Evolutionary conservation across 2,113 vertebrate species (phyloP).

Genomic region (Raja brachyura): DNA sequence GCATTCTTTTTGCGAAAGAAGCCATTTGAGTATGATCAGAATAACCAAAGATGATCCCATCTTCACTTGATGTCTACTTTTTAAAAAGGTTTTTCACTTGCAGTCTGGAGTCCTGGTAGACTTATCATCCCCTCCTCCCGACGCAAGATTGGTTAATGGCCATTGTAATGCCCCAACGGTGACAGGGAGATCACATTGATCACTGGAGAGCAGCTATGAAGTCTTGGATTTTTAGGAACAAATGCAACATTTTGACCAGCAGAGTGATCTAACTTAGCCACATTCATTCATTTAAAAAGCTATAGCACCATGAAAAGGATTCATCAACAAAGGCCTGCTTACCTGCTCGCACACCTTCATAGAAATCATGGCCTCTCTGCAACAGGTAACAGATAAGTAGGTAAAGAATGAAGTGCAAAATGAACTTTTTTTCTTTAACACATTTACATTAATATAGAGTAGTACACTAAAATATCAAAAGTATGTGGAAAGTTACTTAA

Average conservation of each 20-base stretch:
- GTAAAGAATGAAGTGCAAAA: conserved; percentile 36
- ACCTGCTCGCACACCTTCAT: conserved; percentile 88
- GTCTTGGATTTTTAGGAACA: not conserved
- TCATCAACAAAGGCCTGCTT: conserved; percentile 41
- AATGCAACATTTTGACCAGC: not conserved
- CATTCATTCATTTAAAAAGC: not conserved
- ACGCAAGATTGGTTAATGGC: not conserved
- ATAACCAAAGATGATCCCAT: not conserved
- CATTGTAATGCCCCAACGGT: not conserved
- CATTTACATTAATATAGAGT: not conserved
- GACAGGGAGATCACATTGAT: not conserved
- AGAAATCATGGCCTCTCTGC: conserved; percentile 81
- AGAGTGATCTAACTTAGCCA: not conserved
- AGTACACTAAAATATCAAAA: not conserved
- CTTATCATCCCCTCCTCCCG: not conserved
- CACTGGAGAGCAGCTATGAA: too few relatives aligned
- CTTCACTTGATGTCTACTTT: not conserved
- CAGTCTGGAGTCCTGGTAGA: not conserved
- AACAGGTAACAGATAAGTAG: conserved; percentile 53
- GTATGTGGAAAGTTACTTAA: not conserved
- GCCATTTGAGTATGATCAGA: not conserved
- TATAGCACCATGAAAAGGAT: not conserved
- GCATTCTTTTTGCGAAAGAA: not conserved
- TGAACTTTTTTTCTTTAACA: not conserved
- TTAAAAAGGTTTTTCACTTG: not conserved